phyloP scores from a whole-genome alignment of 2,888 invertebrate species.

The Platycheirus albimanus region DNA sequence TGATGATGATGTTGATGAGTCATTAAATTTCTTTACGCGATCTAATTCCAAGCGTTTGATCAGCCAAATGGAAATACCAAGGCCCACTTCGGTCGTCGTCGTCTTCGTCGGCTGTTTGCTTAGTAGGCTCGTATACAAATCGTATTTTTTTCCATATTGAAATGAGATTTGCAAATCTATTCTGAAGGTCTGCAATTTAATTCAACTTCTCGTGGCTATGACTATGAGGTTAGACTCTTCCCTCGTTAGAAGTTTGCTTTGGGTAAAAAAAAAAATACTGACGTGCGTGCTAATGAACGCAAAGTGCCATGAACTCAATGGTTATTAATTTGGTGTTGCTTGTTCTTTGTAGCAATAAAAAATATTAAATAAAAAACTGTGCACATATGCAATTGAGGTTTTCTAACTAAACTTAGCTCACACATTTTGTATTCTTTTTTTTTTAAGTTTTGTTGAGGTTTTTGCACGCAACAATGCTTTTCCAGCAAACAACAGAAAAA shows the following conservation, averaged over 20 bases:
- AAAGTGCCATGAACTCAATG: conserved; percentile 67
- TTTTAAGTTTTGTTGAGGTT: neutral
- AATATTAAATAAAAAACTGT: conserved; percentile 23
- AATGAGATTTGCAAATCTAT: conserved; percentile 52
- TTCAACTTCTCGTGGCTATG: conserved; percentile 5
- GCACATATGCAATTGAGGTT: conserved; percentile 21
- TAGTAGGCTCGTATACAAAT: no score
- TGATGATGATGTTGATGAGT: conserved; percentile 38
- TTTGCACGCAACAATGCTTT: conserved; percentile 32
- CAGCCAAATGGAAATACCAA: conserved; percentile 63
- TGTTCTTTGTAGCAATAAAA: conserved; percentile 31
- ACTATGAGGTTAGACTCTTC: conserved; percentile 5
- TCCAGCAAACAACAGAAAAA: conserved; percentile 2
- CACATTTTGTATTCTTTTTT: conserved; percentile 8
- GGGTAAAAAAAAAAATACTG: neutral
- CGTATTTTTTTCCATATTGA: conserved; percentile 17
- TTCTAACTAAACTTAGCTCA: conserved; percentile 40
- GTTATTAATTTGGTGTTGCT: conserved; percentile 23
- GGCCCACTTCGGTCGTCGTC: conserved; percentile 27
- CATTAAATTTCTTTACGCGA: conserved; percentile 45
- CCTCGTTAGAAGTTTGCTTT: conserved; percentile 12
- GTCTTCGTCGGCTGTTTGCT: neutral
- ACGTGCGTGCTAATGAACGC: conserved; percentile 62
- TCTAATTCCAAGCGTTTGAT: conserved; percentile 47
- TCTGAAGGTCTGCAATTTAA: conserved; percentile 54